phyloP scores from a whole-genome alignment of 2,113 vertebrate species.

The Cyanocitta stelleri region DNA sequence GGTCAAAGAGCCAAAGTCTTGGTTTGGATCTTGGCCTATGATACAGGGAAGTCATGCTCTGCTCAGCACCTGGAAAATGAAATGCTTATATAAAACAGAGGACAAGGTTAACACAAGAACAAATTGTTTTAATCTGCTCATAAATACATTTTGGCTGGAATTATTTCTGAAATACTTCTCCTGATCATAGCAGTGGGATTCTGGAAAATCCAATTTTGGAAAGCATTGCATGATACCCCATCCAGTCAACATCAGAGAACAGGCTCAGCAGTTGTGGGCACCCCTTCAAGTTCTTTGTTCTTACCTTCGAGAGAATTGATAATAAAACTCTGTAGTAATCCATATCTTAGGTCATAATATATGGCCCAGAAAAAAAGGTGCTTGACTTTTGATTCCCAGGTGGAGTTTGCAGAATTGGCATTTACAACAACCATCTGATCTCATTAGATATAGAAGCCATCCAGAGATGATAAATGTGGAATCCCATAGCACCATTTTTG shows the following conservation, averaged over 20 bases:
- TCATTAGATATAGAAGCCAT: not conserved
- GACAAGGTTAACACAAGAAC: not conserved
- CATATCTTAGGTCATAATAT: not conserved
- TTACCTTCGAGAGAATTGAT: not conserved
- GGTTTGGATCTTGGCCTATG: not conserved
- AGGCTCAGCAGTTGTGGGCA: not conserved
- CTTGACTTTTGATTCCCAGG: not conserved
- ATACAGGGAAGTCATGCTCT: not conserved
- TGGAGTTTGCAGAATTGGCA: not conserved
- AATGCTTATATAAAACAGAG: not conserved
- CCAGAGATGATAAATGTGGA: not conserved
- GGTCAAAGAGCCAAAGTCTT: not conserved
- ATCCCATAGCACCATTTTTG: not conserved
- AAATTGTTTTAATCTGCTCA: constrained; percentile 12
- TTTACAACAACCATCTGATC: not conserved
- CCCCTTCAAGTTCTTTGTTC: not conserved
- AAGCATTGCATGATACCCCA: not conserved
- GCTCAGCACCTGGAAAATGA: constrained; percentile 4
- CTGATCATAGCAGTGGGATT: not conserved
- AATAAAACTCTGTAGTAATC: not conserved
- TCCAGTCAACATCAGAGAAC: not conserved
- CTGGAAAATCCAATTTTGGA: constrained; percentile 11
- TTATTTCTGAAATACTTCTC: not conserved
- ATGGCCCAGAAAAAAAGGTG: not conserved
- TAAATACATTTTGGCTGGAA: not conserved